Conservation (phyloP, 2,113 vertebrate genomes). For the Malurus melanocephalus region DNA sequence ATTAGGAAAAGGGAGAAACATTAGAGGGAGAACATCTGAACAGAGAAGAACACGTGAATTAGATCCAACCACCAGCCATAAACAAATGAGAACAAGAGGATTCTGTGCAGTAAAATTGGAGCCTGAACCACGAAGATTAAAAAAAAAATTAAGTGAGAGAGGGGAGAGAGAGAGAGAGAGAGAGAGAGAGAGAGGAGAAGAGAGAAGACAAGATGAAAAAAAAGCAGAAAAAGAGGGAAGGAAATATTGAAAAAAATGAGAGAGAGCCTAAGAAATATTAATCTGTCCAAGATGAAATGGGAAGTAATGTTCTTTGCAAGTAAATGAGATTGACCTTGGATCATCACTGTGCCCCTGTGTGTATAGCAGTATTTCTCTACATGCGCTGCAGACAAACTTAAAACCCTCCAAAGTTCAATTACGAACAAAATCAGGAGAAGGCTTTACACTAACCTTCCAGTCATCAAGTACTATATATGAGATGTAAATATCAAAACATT, state of each 20-base stretch:
- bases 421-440: not conserved
- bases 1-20: not conserved
- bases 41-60: not conserved
- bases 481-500: not conserved
- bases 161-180: not conserved
- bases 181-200: too few species aligned
- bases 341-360: not conserved
- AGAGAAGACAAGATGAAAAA: too few species aligned
- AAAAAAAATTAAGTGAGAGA: too few species aligned
- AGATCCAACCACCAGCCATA: not conserved
- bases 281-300: not conserved
- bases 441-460: not conserved
- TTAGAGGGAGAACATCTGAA: not conserved
- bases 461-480: not conserved
- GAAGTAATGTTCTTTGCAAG: not conserved
- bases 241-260: not conserved
- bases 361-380: not conserved
- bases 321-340: not conserved
- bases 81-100: not conserved
- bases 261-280: not conserved
- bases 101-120: not conserved
- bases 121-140: not conserved
- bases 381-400: fast-evolving
- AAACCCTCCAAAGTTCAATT: not conserved
- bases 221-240: not conserved